Evolutionary conservation across 2,113 vertebrate species (phyloP), one percentile per base, ranked within the genome.

Genomic region (Verasper variegatus): DNA sequence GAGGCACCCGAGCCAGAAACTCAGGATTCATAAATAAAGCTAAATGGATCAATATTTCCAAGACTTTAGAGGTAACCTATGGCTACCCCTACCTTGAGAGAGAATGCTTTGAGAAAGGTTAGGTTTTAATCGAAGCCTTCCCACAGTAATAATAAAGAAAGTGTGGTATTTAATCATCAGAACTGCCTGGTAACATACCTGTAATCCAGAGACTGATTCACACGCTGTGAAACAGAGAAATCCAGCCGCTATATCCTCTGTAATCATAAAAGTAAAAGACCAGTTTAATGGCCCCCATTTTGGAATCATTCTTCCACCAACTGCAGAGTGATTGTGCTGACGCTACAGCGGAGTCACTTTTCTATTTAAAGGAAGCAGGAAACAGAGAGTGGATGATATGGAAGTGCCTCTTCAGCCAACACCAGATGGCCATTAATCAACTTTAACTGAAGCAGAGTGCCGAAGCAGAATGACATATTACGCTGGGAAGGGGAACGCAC

Each of bases 11-110:
- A 78, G 90, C 83, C 85, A 86, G 77, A 86, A 84, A 87, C 83
- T 86, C 84, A 70, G 71, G 84, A 84, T 92, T 92, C 91, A 94
- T 95, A 93, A 94, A 94, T 94, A 94, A 93, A 91, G 87, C 85
- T 91, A 92, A 93, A 94, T 86, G 82, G 91, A 94, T 95, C 93
- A 70, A 95, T 95, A 93, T 91, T 90, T 91, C 82, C 77, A 71
- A 78, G 82, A 92, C 89, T 90, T 81, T 86, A 76, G 72, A 87
- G 74, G 89, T 87, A 93, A 94, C 86, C 91, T 90, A 89, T 91
- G 81, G 87, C 85, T 77, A 83, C 79, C 78, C 54, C 69, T 69
- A 84, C 84, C 89, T 73, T 75, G 78, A 80, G 76, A 90, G 80
- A 87, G 87, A 86, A 80, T 83, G 74, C 86, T 86, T 68, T 80